phyloP scores from a whole-genome alignment of 2,888 invertebrate species.

The Congeria kusceri region DNA sequence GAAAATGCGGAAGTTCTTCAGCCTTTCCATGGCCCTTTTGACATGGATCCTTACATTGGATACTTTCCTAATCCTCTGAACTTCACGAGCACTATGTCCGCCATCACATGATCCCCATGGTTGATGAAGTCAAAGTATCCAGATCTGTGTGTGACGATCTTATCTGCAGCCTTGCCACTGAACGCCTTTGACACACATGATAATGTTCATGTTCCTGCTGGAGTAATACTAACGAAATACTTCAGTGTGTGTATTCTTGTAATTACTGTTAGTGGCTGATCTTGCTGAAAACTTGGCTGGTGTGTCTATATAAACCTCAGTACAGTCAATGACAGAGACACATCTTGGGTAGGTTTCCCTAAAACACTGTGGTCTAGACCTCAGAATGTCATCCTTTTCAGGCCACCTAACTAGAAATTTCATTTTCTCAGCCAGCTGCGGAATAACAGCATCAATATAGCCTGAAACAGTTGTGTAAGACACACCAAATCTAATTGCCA shows the following conservation, averaged over 20 bases:
- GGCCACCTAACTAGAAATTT: constrained; percentile 3
- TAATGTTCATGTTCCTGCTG: constrained; percentile 53
- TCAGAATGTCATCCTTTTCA: constrained; percentile 4
- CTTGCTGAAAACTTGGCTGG: constrained; percentile 28
- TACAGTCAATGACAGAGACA: constrained; percentile 45
- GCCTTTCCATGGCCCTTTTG: neutral
- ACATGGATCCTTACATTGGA: neutral
- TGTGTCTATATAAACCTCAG: constrained; percentile 37
- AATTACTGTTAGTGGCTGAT: constrained; percentile 15
- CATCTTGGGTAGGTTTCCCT: constrained; percentile 23
- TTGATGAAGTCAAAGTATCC: constrained; percentile 1
- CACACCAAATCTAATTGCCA: constrained; percentile 7
- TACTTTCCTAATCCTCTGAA: neutral
- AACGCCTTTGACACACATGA: constrained; percentile 47
- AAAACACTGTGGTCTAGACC: constrained; percentile 4
- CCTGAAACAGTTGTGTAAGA: neutral
- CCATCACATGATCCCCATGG: neutral
- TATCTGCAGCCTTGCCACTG: constrained; percentile 1
- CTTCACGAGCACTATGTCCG: neutral
- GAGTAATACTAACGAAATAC: constrained; percentile 61
- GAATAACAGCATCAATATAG: neutral
- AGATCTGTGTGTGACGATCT: constrained; percentile 1
- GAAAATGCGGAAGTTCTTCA: constrained; percentile 2
- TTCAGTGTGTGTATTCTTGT: constrained; percentile 55
- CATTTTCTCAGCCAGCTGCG: neutral